Evolutionary conservation across 2,888 invertebrate species (phyloP).

Genomic region (Flexamia atlantica): DNA sequence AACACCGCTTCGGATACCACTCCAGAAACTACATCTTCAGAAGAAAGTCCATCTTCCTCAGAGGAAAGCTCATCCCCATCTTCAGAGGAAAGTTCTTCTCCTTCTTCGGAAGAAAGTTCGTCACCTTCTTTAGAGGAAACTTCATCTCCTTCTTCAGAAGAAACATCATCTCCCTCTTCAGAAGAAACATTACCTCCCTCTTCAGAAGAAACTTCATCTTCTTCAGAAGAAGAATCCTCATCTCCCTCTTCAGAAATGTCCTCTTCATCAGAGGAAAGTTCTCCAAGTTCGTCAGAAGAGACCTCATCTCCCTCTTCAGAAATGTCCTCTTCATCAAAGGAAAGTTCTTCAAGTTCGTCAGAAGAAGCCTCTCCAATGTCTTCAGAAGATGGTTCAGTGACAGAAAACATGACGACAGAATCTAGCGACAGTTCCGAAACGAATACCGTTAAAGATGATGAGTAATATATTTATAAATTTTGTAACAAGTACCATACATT

Average conservation of each 20-base stretch:
- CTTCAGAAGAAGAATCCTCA: not conserved
- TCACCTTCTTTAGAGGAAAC: not conserved
- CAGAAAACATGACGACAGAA: not conserved
- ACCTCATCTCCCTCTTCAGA: not conserved
- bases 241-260: not conserved
- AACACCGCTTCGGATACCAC: not conserved
- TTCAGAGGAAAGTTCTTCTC: not conserved
- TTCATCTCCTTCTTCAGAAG: not conserved
- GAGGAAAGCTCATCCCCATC: not conserved
- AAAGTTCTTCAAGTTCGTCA: no score
- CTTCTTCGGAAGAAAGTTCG: not conserved
- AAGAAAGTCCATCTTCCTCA: not conserved
- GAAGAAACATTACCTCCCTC: not conserved
- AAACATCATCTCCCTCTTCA: not conserved
- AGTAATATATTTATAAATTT: no score
- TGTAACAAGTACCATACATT: no score
- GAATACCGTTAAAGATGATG: not conserved
- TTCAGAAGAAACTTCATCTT: not conserved
- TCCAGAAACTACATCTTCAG: not conserved
- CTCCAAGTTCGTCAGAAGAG: not conserved
- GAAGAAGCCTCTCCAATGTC: no score
- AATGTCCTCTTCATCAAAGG: no score
- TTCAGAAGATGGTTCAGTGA: not conserved
- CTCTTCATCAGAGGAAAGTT: not conserved
- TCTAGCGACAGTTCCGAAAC: not conserved